These are phyloP conservation scores for Callocephalon fimbriatum DNA, from an alignment of 2,113 vertebrate genomes.

Conservation along the genomic window DNA sequence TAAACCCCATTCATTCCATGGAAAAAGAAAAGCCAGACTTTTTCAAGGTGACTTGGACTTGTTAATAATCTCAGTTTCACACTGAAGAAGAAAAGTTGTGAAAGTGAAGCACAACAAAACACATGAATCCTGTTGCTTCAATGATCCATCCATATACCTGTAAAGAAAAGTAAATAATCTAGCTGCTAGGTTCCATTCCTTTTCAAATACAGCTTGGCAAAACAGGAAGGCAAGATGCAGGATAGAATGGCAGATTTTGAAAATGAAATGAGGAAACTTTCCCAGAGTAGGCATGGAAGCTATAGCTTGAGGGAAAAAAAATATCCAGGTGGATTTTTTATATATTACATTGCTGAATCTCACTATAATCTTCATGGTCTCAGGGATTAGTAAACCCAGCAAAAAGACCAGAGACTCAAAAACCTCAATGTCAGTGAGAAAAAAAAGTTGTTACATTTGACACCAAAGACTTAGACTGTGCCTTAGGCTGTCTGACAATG, in stretches of 20 bases:
- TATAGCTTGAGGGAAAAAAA: neutral
- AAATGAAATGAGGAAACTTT: neutral
- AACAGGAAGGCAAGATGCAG: neutral
- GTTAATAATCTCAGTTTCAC: neutral
- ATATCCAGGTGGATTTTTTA: neutral
- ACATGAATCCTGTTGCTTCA: neutral
- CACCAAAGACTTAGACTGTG: accelerated
- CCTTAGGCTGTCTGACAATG: neutral
- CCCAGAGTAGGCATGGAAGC: neutral
- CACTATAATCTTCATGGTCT: neutral
- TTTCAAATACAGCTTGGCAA: neutral
- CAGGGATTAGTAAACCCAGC: neutral
- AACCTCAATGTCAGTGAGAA: neutral
- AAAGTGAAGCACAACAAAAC: neutral
- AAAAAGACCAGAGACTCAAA: neutral
- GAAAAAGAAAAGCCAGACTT: neutral
- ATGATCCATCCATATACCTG: neutral
- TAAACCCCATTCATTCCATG: neutral
- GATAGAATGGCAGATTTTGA: neutral
- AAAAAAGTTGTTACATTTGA: neutral
- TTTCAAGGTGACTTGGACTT: neutral
- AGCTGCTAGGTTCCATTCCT: neutral
- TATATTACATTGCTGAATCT: neutral
- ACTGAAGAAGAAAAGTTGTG: neutral
- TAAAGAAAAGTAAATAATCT: neutral